Evolutionary conservation across 2,888 invertebrate species (phyloP), one percentile per base, ranked within the genome.

Genomic region (Tanypteryx hageni): DNA sequence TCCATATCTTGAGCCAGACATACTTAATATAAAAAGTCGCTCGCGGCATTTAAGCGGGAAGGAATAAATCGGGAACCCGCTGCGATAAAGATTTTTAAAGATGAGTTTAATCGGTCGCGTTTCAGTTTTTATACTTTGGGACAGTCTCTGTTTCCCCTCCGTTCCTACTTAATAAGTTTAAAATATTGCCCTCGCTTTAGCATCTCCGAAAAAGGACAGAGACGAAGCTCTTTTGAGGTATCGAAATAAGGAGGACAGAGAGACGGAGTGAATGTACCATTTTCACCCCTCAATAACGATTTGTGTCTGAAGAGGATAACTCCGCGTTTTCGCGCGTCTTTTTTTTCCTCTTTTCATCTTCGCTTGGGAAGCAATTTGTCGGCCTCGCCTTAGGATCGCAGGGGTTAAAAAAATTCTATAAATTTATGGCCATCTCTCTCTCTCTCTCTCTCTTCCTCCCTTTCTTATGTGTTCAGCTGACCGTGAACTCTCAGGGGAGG

Each of bases 321-420:
- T 68, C 68, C 9, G 8, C 18, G 68, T 22, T 18, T 68, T 68
- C 68, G 22, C 68, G 18, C 68, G 68, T 68, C 68, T n/a, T 68
- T n/a, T 68, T 68, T 11, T 68, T 18, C 68, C 44, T 44, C 44
- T 5, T 44, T 44, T 44, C 44, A 3, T 5, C 44, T 68, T 68
- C 18, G n/a, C 68, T 68, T 22, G 68, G 22, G 68, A n/a, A 68
- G 68, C 68, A 68, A 68, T 68, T 68, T 68, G 68, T 68, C 68
- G 18, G 68, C 22, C 68, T 68, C 68, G 22, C 68, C n/a, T 44
- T 44, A 44, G 44, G 44, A 44, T 44, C 44, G 68, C 22, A 9
- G 68, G 0, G 16, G 16, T 64, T 16, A 16, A 64, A 64, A 64
- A 68, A n/a, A 5, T 68, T 68, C 68, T 22, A 18, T 44, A 68